Percentiles rank a stretch among this genome's conserved stretches.
These are phyloP conservation scores for Dicyrtomina minuta DNA, from an alignment of 2,888 invertebrate genomes.

Conservation along the genomic window DNA sequence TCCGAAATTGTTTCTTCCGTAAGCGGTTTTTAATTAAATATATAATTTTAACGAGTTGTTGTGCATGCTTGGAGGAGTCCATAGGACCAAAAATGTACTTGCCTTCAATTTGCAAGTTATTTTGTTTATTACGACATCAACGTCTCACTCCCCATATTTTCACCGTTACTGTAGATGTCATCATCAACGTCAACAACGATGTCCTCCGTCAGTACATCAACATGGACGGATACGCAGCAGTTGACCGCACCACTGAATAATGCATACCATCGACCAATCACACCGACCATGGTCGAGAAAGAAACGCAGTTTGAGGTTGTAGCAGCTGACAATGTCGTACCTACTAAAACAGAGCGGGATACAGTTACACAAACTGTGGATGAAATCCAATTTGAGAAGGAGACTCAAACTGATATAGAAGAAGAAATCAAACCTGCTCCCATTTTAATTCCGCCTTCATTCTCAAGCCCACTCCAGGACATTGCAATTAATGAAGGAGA, in stretches of 20 bases:
- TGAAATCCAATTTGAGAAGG: conserved; percentile 48
- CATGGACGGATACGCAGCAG: too few species aligned
- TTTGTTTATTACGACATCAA: too few species aligned
- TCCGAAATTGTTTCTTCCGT: too few species aligned
- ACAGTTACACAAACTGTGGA: conserved; percentile 54
- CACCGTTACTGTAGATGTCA: too few species aligned
- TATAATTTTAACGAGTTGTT: too few species aligned
- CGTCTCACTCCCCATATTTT: too few species aligned
- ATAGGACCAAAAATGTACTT: too few species aligned
- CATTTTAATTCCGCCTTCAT: conserved; percentile 61
- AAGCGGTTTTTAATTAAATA: too few species aligned
- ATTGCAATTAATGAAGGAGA: conserved; percentile 70
- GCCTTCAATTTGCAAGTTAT: neutral
- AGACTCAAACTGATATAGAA: conserved; percentile 41
- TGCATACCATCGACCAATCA: conserved; percentile 15
- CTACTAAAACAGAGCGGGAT: conserved; percentile 52
- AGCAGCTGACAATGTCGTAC: conserved; percentile 50
- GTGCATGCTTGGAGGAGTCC: too few species aligned
- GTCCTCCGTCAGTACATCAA: too few species aligned
- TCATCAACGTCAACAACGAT: too few species aligned
- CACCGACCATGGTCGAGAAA: conserved; percentile 44
- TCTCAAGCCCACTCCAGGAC: conserved; percentile 65
- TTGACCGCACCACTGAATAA: too few species aligned
- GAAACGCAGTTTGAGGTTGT: conserved; percentile 47
- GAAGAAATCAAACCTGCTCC: conserved; percentile 7